phyloP scores from a whole-genome alignment of 2,113 vertebrate genomes.

The Nibea albiflora region DNA sequence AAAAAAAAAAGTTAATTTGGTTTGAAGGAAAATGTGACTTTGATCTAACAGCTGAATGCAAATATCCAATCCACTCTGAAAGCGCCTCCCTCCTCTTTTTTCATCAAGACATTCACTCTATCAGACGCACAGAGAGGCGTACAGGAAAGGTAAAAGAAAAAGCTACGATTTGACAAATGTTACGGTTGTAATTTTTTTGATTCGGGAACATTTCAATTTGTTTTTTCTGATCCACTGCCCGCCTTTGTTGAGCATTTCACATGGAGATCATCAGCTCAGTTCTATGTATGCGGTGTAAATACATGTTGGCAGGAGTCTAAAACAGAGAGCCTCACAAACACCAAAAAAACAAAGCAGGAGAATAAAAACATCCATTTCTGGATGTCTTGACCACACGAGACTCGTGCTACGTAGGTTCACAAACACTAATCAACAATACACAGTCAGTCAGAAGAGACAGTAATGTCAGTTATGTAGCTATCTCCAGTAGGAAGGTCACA shows the following conservation, averaged over 20 bases:
- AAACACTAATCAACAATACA: too few relatives aligned
- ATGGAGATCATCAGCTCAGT: conserved; percentile 12
- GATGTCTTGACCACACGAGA: not conserved
- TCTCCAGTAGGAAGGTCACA: not conserved
- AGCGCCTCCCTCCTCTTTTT: conserved; percentile 26
- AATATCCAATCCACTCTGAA: conserved; percentile 64
- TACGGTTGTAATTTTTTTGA: conserved; percentile 34
- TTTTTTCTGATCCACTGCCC: conserved; percentile 29
- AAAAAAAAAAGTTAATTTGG: conserved; percentile 68
- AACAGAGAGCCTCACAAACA: not conserved
- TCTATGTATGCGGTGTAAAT: conserved; percentile 22
- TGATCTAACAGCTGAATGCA: conserved; percentile 77
- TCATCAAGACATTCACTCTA: conserved; percentile 38
- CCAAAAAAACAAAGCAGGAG: not conserved
- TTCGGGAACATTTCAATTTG: conserved; percentile 20
- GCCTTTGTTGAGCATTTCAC: conserved; percentile 40
- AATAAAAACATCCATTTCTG: not conserved
- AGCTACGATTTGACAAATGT: conserved; percentile 16
- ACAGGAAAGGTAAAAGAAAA: not conserved
- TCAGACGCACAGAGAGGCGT: conserved; percentile 27
- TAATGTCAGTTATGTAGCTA: not conserved
- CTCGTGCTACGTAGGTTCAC: not conserved
- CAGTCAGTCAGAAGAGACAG: not conserved
- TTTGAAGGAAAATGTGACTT: conserved; percentile 73
- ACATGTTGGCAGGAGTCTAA: conserved; percentile 3